A percentile compares a stretch with the other conserved stretches of the same genome.
These are phyloP conservation scores for Aptenodytes forsteri DNA, from an alignment of 2,113 vertebrate genomes.

Conservation along the genomic window DNA sequence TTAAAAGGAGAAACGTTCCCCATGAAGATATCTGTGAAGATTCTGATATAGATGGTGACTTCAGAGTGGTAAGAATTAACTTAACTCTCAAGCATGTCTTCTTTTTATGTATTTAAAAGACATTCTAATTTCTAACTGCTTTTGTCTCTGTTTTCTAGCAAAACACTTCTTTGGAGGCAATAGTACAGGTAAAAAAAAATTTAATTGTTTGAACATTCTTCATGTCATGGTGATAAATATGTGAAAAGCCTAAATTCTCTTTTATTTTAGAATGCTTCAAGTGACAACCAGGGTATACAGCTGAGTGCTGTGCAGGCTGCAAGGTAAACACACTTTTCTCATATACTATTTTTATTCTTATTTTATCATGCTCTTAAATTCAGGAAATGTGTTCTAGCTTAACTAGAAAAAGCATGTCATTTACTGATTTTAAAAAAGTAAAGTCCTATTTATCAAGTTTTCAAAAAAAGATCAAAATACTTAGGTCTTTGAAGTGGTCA, in stretches of 20 bases:
- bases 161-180: conserved; percentile 98
- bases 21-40: conserved; percentile 96
- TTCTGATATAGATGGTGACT: conserved; percentile 94
- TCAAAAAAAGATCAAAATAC: background rate
- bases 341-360: background rate
- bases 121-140: background rate
- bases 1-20: conserved; percentile 97
- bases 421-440: background rate
- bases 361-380: background rate
- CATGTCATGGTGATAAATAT: background rate
- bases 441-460: too few species aligned
- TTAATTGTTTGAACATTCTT: background rate
- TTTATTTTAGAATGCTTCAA: conserved; percentile 91
- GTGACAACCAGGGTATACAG: conserved; percentile 98
- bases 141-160: conserved; percentile 78
- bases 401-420: background rate
- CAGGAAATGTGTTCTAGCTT: background rate
- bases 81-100: background rate
- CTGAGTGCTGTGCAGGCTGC: conserved; percentile 98
- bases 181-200: conserved; percentile 90
- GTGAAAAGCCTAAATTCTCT: conserved; percentile 2
- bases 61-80: conserved; percentile 86
- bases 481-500: background rate
- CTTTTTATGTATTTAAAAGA: background rate
- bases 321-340: conserved; percentile 76